phyloP scores from a whole-genome alignment of 2,113 vertebrate species.

The Ochotona curzoniae region DNA sequence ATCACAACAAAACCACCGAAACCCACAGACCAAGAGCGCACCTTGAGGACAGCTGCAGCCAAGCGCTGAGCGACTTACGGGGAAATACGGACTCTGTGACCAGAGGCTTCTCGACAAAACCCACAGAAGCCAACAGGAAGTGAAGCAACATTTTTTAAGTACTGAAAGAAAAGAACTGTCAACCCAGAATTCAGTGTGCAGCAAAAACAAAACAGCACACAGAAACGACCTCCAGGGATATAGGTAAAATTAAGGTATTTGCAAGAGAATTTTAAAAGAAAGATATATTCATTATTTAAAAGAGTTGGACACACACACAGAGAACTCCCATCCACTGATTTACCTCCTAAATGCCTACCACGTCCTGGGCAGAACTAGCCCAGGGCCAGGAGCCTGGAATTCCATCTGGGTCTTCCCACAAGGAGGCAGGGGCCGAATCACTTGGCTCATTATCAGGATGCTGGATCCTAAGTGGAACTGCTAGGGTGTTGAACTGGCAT shows the following conservation, averaged over 20 bases:
- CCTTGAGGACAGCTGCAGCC: background rate
- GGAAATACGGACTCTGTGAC: background rate
- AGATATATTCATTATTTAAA: too few species aligned
- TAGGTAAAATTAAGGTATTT: background rate
- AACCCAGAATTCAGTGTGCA: background rate
- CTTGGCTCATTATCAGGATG: too few species aligned
- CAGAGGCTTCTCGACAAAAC: background rate
- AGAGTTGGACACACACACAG: too few species aligned
- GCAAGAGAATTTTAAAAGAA: background rate
- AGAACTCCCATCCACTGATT: too few species aligned
- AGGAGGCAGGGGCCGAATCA: too few species aligned
- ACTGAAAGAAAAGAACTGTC: background rate
- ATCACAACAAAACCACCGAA: background rate
- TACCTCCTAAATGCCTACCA: too few species aligned
- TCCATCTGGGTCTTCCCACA: too few species aligned
- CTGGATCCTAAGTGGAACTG: too few species aligned
- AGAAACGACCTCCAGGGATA: background rate
- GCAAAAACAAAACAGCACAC: background rate
- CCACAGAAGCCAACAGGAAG: background rate
- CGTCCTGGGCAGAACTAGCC: too few species aligned
- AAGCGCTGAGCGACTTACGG: rapidly evolving
- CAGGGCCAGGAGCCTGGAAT: too few species aligned
- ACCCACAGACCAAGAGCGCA: background rate
- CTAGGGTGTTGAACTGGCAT: too few species aligned
- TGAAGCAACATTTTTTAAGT: background rate